phyloP scores from a whole-genome alignment of 2,113 vertebrate genomes.

The Blennius ocellaris region DNA sequence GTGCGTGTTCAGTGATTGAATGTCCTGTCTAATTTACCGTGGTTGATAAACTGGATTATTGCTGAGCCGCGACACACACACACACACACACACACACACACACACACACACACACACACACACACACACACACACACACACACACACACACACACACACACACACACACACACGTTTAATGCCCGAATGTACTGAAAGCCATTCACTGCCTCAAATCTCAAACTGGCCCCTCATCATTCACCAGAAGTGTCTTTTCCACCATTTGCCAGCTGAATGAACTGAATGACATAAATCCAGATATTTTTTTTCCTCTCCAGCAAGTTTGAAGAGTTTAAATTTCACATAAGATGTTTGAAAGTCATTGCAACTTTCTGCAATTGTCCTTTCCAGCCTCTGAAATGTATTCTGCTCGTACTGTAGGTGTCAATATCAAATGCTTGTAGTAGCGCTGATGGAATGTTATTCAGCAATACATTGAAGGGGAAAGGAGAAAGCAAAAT shows the following conservation, averaged over 20 bases:
- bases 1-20: slow-evolving; percentile 54
- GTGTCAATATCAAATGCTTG: too few species aligned
- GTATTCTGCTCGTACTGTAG: too few species aligned
- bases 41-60: slow-evolving; percentile 50
- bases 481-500: too few species aligned
- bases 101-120: background rate
- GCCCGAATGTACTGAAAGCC: slow-evolving; percentile 4
- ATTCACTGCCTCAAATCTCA: slow-evolving; percentile 3
- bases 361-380: background rate
- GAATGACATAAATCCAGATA: background rate
- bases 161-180: background rate
- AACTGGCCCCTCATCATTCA: slow-evolving; percentile 8
- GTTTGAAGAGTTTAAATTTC: slow-evolving; percentile 5
- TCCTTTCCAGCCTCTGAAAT: too few species aligned
- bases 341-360: background rate
- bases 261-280: background rate
- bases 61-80: slow-evolving; percentile 13
- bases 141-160: background rate
- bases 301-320: background rate
- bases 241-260: background rate
- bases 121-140: background rate
- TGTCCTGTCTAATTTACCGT: slow-evolving; percentile 56
- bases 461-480: too few species aligned
- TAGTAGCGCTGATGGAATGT: too few species aligned
- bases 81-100: slow-evolving; percentile 7